Percentiles rank a stretch among this genome's conserved stretches.
These are phyloP conservation scores for Notechis scutatus DNA, from an alignment of 2,113 vertebrate species.

Conservation along the genomic window DNA sequence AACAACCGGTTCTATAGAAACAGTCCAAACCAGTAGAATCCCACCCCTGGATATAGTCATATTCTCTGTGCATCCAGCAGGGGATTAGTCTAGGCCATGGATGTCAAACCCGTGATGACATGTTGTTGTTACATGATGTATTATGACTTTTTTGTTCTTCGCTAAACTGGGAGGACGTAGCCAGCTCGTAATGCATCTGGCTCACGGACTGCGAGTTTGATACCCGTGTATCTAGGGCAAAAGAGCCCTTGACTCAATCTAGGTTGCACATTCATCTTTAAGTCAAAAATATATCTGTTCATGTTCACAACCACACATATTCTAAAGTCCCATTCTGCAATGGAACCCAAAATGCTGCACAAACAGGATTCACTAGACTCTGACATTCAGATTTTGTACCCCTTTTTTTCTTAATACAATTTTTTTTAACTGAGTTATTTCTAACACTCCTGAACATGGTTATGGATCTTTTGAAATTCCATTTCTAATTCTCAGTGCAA, in stretches of 20 bases:
- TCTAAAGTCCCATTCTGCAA: neutral
- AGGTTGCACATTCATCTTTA: neutral
- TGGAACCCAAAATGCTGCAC: neutral
- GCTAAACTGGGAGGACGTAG: no score
- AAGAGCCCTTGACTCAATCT: neutral
- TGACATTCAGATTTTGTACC: neutral
- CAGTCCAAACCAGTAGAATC: no score
- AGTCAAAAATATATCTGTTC: neutral
- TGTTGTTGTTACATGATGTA: no score
- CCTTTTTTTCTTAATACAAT: neutral
- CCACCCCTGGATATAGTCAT: no score
- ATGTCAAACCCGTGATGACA: no score
- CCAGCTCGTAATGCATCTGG: no score
- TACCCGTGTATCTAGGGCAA: neutral
- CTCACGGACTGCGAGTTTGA: no score
- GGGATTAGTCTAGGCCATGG: neutral
- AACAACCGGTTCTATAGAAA: no score
- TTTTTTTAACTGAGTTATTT: neutral
- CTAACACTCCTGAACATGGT: conserved; percentile 37
- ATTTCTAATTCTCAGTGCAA: conserved; percentile 27
- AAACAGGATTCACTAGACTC: neutral
- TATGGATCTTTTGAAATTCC: conserved; percentile 51
- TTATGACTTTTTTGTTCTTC: no score
- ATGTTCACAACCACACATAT: neutral
- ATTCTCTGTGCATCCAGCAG: neutral